A percentile compares a stretch with the other conserved stretches of the same genome.
phyloP scores from a whole-genome alignment of 2,797 vertebrate species.

The Synanceia verrucosa region DNA sequence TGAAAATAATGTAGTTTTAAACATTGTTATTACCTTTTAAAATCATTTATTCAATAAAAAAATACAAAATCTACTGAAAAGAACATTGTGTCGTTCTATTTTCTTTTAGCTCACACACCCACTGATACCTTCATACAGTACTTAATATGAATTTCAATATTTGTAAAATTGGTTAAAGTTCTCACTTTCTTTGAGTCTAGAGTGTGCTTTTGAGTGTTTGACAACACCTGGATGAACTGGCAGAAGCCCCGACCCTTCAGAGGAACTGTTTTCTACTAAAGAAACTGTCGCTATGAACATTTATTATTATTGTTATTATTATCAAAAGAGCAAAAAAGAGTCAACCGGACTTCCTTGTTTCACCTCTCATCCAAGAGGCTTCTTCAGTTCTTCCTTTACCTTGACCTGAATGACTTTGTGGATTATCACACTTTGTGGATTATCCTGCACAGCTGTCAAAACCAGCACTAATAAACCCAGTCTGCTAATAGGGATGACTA shows the following conservation, averaged over 20 bases:
- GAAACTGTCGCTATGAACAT: not conserved
- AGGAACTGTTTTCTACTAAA: not conserved
- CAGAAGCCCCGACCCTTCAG: too few relatives aligned
- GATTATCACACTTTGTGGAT: not conserved
- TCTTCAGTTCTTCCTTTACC: too few relatives aligned
- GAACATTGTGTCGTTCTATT: constrained; percentile 68
- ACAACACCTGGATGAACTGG: too few relatives aligned
- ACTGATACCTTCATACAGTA: not conserved
- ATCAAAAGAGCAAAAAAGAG: too few relatives aligned
- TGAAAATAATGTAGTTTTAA: constrained; percentile 99
- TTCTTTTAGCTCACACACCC: constrained; percentile 44
- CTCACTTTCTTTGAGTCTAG: not conserved
- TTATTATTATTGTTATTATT: too few relatives aligned
- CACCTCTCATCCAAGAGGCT: too few relatives aligned
- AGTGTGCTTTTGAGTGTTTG: too few relatives aligned
- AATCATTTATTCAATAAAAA: constrained; percentile 99
- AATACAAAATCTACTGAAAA: constrained; percentile 81
- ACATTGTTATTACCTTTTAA: constrained; percentile 99
- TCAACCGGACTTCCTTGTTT: too few relatives aligned
- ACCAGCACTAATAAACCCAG: too few relatives aligned
- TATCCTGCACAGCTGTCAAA: not conserved
- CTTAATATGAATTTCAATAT: not conserved
- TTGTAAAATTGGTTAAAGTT: not conserved
- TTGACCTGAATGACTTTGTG: too few relatives aligned
- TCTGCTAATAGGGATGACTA: too few relatives aligned